Conservation (phyloP, 2,888 invertebrate genomes). For the Stenurella melanura region DNA sequence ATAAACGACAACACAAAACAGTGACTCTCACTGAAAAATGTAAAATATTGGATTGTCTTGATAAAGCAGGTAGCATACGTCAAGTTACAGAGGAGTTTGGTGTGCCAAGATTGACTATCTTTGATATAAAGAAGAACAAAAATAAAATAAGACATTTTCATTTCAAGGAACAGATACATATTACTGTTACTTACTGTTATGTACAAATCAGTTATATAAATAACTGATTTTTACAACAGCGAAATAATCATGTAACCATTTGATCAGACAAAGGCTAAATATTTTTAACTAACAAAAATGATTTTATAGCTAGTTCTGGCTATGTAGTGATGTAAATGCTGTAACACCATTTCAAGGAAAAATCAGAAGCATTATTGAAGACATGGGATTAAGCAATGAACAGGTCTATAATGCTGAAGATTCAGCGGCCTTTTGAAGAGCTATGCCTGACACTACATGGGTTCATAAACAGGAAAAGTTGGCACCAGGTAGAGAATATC, state of each 20-base stretch:
- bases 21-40: conserved; percentile 27
- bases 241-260: conserved; percentile 51
- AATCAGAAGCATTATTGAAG: conserved; percentile 34
- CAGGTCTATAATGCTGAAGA: conserved; percentile 59
- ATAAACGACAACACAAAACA: conserved; percentile 27
- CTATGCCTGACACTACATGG: conserved; percentile 51
- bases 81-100: conserved; percentile 24
- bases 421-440: conserved; percentile 51
- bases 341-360: conserved; percentile 47
- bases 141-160: conserved; percentile 30
- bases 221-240: conserved; percentile 50
- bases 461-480: conserved; percentile 49
- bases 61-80: conserved; percentile 12
- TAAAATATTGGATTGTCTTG: conserved; percentile 19
- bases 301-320: conserved; percentile 40
- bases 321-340: conserved; percentile 49
- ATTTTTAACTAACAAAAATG: conserved; percentile 49
- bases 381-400: conserved; percentile 44
- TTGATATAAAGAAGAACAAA: conserved; percentile 31
- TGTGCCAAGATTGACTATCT: conserved; percentile 21
- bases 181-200: conserved; percentile 21
- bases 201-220: conserved; percentile 30
- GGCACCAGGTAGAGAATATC: conserved; percentile 49
- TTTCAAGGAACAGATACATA: conserved; percentile 26
- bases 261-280: conserved; percentile 50